phyloP scores from a whole-genome alignment of 2,797 vertebrate genomes.

The Anomalospiza imberbis region DNA sequence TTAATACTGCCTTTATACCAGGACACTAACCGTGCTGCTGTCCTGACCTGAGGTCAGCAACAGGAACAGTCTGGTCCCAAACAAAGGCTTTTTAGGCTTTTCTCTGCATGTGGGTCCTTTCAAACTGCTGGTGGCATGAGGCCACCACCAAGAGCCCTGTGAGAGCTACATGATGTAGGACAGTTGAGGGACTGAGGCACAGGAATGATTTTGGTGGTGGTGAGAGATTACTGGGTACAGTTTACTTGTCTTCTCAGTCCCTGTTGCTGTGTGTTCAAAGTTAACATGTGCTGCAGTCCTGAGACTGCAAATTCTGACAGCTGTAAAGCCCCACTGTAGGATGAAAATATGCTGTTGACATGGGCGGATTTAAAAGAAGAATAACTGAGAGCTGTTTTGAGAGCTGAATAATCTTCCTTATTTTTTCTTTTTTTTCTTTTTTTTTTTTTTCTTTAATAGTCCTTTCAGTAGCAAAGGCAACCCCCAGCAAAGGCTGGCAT shows the following conservation, averaged over 20 bases:
- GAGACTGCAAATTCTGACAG: not conserved
- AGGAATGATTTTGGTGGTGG: not conserved
- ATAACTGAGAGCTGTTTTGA: constrained; percentile 15
- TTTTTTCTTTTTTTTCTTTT: not conserved
- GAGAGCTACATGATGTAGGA: not conserved
- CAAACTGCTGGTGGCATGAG: not conserved
- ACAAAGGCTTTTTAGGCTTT: constrained; percentile 1
- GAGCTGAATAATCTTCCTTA: not conserved
- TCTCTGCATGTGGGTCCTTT: not conserved
- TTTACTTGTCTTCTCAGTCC: not conserved
- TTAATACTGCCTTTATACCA: not conserved
- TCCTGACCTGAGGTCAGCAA: not conserved
- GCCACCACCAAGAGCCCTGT: not conserved
- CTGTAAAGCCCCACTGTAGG: not conserved
- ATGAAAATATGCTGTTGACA: constrained; percentile 32
- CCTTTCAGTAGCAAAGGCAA: constrained; percentile 43
- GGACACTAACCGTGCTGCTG: not conserved
- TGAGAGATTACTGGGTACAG: not conserved
- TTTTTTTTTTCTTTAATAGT: not conserved
- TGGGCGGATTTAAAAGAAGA: constrained; percentile 33
- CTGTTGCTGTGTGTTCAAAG: not conserved
- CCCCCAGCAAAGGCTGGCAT: constrained; percentile 29
- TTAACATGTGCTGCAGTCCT: not conserved
- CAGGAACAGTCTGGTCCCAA: not conserved
- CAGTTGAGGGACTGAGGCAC: fast-evolving